phyloP scores from a whole-genome alignment of 2,888 invertebrate species.

The Ennomos fuscantarius region DNA sequence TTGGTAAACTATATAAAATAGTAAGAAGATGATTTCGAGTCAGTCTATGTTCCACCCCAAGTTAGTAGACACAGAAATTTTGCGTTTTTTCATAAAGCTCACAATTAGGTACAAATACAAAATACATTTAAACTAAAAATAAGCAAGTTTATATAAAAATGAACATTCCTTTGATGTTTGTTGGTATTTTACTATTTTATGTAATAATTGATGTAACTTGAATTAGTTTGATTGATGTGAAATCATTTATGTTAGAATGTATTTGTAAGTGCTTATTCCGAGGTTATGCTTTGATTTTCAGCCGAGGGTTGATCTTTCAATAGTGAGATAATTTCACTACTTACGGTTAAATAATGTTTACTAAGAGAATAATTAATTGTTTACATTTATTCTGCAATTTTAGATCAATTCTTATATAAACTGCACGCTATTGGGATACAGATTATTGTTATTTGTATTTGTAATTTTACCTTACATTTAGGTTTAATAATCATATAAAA shows the following conservation, averaged over 20 bases:
- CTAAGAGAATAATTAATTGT: no score
- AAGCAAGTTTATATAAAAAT: neutral
- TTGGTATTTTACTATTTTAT: neutral
- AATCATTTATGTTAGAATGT: neutral
- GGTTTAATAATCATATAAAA: conserved; percentile 10
- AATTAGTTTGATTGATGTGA: neutral
- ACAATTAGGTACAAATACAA: no score
- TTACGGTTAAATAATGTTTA: no score
- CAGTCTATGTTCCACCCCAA: neutral
- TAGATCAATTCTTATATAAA: neutral
- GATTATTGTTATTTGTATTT: conserved; percentile 5
- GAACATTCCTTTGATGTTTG: conserved; percentile 19
- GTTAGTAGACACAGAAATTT: no score
- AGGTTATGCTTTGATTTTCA: no score
- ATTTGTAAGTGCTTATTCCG: neutral
- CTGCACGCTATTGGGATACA: conserved; percentile 3
- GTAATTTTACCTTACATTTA: conserved; percentile 10
- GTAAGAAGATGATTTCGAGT: no score
- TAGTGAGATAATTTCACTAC: no score
- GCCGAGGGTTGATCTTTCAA: no score
- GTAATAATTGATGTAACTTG: neutral
- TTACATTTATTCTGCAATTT: no score
- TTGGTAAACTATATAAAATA: no score
- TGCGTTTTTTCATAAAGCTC: no score
- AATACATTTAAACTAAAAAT: neutral